Base-by-base conservation (phyloP, 2,797 vertebrate genomes). In the Spheniscus humboldti region DNA sequence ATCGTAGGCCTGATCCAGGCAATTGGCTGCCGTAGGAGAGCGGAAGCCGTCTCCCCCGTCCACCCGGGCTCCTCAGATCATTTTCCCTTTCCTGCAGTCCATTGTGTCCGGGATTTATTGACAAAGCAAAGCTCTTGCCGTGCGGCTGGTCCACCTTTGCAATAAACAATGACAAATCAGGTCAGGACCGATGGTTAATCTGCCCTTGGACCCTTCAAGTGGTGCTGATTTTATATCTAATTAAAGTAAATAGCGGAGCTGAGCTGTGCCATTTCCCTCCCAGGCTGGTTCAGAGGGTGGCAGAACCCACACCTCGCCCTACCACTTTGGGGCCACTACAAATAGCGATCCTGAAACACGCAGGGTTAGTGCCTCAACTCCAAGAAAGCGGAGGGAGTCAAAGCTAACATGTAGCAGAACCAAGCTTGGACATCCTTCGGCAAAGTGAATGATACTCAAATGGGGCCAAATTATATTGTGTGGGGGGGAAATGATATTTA, bases 21-120 rank as follows among this genome's bases (percentile, higher is more conserved):
- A 88, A 53, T 31, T 88, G 90, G 81, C 72, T 94, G 69, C 72
- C 2, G 4, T 3, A 11, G 85, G 68, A 83, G 73, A 72, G 78
- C 4, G 3, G 75, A 52, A 83, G 30, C 7, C 31, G 0, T 86
- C 52, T 60, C 35, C 31, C 33, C 60, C 2, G 0, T 67, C 86
- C 6, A 0, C 33, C 41, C 0, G 0, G 22, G 62, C 52, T 89
- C 86, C 74, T 87, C 0, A 3, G 91, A 94, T 94, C 78, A 25
- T 79, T 93, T 81, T 64, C 86, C 48, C n/a, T 95, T 93, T 75
- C 59, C 88, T 67, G 74, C 67, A 63, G 52, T 4, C 63, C 83
- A 13, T 64, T 82, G 66, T 86, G 89, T 52, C 68, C 5, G 2
- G 69, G 88, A 62, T 94, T 87, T 87, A 95, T 81, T 87, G 95